A percentile compares a stretch with the other conserved stretches of the same genome.
These are phyloP conservation scores for Alviniconcha marisindica DNA, from an alignment of 1,140 invertebrate genomes.

Conservation along the genomic window DNA sequence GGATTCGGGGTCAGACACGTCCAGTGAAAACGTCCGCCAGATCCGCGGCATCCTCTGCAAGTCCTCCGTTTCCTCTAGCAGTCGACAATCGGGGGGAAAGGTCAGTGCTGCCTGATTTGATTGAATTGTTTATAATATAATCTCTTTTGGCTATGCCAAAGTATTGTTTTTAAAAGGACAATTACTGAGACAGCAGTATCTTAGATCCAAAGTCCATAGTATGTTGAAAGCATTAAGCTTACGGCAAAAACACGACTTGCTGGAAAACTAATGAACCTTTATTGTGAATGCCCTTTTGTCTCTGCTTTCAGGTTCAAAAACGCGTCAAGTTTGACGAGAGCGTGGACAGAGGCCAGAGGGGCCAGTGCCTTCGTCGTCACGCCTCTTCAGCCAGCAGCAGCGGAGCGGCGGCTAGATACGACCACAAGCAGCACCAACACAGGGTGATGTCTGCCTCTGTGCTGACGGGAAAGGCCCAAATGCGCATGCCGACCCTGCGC, in stretches of 20 bases:
- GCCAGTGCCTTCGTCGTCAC: not conserved
- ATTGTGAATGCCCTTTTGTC: not conserved
- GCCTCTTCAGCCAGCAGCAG: not conserved
- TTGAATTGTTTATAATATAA: not conserved
- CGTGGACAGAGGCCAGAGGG: not conserved
- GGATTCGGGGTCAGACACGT: conserved; percentile 15
- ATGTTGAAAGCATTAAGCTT: too few species aligned
- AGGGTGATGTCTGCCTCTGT: conserved; percentile 8
- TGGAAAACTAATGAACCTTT: too few species aligned
- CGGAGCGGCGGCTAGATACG: not conserved
- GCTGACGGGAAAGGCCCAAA: not conserved
- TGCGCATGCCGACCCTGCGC: conserved; percentile 9
- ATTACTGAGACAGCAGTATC: too few species aligned
- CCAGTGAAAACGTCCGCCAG: not conserved
- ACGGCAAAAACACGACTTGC: too few species aligned
- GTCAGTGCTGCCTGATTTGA: not conserved
- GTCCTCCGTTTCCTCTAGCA: conserved; percentile 33
- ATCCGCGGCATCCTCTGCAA: conserved; percentile 37
- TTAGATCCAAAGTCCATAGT: too few species aligned
- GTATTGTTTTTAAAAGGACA: too few species aligned
- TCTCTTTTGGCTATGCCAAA: not conserved
- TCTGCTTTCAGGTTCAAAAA: conserved; percentile 26
- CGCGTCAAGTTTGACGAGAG: conserved; percentile 38
- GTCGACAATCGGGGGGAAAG: conserved; percentile 3
- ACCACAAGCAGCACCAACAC: not conserved